Base-by-base conservation (phyloP, 2,888 invertebrate species). In the Plusia festucae region DNA sequence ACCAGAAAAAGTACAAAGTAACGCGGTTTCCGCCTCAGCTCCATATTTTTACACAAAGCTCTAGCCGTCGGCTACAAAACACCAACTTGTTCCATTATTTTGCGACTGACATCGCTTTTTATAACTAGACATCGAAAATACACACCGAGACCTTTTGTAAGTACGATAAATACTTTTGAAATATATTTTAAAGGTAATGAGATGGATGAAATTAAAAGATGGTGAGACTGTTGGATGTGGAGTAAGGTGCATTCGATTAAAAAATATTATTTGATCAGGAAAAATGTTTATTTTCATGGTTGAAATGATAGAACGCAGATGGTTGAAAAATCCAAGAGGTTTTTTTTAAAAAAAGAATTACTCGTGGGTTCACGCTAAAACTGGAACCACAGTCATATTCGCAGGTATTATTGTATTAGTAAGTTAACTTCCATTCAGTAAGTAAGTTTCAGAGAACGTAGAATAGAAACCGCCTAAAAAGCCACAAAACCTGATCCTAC, bases 41-140 rank as follows among this genome's bases (percentile, higher is more conserved):
- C 20, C 24, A 52, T 24, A 60, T 72, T 67, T 79, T 68, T 76
- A 65, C 46, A 58, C 55, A 60, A 63, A 63, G 46, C 62, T 53
- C 34, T 55, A 40, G 65, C 73, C 62, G 13, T 40, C n/a, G 68
- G 66, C 64, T 54, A 65, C 52, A 62, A 68, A 70, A 53, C 56
- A 60, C 15, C 34, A 59, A 69, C 56, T 58, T 70, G 63, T 71
- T 77, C 72, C 63, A 71, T 72, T 68, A 69, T 55, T n/a, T 56
- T 61, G 40, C 53, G 24, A 63, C 77, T 70, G 68, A 80, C 71
- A 69, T 71, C 44, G 53, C 63, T 65, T 66, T 67, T 70, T 75
- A 69, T 61, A 71, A 63, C 60, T 59, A 60, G 15, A 60, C 40
- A 62, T 60, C 52, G 34, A 57, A 30, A 51, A 11, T 24, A 34